Evolutionary conservation across 1,140 invertebrate genomes (phyloP).

Genomic region (Drosophila nasuta): DNA sequence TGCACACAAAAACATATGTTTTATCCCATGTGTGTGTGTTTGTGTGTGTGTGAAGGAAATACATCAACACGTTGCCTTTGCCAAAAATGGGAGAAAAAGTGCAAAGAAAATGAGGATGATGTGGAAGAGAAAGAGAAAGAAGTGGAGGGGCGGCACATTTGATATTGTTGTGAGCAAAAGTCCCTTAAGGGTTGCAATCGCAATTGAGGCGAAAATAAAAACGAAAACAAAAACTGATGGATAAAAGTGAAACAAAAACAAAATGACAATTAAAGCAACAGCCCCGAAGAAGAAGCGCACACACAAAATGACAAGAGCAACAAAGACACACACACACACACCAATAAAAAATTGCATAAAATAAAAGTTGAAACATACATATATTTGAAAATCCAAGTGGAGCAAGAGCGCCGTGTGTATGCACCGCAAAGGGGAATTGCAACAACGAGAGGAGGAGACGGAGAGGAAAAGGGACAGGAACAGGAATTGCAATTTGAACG

Average conservation of each 20-base stretch:
- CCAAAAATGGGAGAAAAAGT: conserved; percentile 37
- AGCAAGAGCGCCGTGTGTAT: neutral
- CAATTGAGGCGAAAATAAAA: conserved; percentile 56
- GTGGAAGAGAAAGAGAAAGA: conserved; percentile 2
- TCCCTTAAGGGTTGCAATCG: conserved; percentile 45
- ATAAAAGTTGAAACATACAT: conserved; percentile 4
- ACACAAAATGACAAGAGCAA: conserved; percentile 18
- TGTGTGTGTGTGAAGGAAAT: conserved; percentile 20
- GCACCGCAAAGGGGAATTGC: neutral
- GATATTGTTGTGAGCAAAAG: neutral
- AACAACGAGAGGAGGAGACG: neutral
- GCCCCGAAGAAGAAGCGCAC: neutral
- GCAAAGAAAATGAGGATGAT: conserved; percentile 4
- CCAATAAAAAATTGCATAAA: neutral
- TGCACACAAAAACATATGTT: conserved; percentile 65
- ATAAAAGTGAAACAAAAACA: conserved; percentile 50
- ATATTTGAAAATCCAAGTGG: conserved; percentile 4
- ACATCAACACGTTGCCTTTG: conserved; percentile 68
- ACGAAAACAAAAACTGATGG: conserved; percentile 61
- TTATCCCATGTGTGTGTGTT: conserved; percentile 20
- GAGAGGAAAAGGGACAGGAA: neutral
- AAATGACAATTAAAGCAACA: conserved; percentile 22
- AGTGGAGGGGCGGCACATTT: neutral
- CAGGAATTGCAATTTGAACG: conserved; percentile 1
- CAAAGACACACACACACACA: neutral